Percentiles rank a stretch among this genome's conserved stretches.
Evolutionary conservation across 2,888 invertebrate genomes (phyloP).

Genomic region (Polymixis lichenea): DNA sequence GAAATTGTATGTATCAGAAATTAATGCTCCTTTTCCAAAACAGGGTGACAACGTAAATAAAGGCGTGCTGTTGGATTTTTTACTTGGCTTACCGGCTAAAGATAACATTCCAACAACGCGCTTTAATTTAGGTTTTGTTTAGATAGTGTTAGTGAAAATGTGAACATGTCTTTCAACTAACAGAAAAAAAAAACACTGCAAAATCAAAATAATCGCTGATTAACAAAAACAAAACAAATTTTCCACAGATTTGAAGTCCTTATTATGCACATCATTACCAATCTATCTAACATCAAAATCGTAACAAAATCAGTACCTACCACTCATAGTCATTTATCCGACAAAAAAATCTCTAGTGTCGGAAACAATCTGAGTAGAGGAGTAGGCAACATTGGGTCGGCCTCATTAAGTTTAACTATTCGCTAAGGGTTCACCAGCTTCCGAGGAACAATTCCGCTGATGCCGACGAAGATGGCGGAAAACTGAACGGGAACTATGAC

Average conservation of each 20-base stretch:
- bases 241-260: neutral
- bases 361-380: constrained; percentile 72
- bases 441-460: constrained; percentile 71
- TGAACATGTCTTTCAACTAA: neutral
- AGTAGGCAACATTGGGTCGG: constrained; percentile 71
- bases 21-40: no score
- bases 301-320: constrained; percentile 21
- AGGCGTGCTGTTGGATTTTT: neutral
- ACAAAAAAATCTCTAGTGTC: constrained; percentile 40
- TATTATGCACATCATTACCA: neutral
- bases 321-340: constrained; percentile 33
- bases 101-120: neutral
- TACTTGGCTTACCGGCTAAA: neutral
- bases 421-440: constrained; percentile 74
- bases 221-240: no score
- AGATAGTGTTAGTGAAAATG: neutral
- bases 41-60: no score
- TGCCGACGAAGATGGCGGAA: constrained; percentile 62
- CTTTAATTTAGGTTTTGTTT: no score
- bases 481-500: constrained; percentile 45
- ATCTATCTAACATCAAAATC: constrained; percentile 5
- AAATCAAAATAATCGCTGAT: no score
- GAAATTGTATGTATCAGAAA: neutral
- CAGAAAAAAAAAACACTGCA: no score
- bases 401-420: constrained; percentile 83